Evolutionary conservation across 1,140 invertebrate species (phyloP), one percentile per base, ranked within the genome.

Genomic region (Myzus persicae): DNA sequence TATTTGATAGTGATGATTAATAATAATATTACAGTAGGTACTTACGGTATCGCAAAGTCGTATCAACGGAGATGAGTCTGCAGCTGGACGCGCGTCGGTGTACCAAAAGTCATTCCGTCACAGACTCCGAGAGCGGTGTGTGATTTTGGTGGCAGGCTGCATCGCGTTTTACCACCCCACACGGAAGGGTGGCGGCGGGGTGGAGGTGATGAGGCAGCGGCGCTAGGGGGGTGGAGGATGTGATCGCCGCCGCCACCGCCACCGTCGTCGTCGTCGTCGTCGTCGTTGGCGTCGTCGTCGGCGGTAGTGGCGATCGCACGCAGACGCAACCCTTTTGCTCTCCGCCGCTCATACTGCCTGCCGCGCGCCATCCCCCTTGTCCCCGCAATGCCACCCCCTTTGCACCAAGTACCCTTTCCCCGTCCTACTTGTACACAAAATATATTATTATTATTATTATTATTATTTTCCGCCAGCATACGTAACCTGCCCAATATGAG

Each of bases 61-160:
- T 54, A 20, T 26, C 24, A 11, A 46, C 36, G 88, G 9, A 38
- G 48, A 89, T 51, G 46, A 54, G 18, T 40, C 1, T 54, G 36
- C 40, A 40, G 24, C 36, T 14, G 89, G 38, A 90, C 51, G 51
- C 89, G 54, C 54, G 51, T 1, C 38, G 89, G 89, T 67, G 89
- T 42, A 67, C 89, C 54, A 90, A 90, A 90, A 90, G 89, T 90
- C 89, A 67, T 90, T 90, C 89, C 89, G 89, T 90, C 89, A 90
- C 89, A 90, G 89, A 90, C 89, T 90, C 89, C 89, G 89, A 90
- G 89, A 67, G 89, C 89, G 89, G 89, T 90, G 51, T 90, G 89
- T 90, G 89, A 90, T 90, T 90, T 90, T 42, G 89, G 89, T 38
- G 89, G 51, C 51, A 40, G 38, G 51, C 51, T 67, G 51, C 89